Base-by-base conservation (phyloP, 2,888 invertebrate genomes). In the Ochropacha duplaris region DNA sequence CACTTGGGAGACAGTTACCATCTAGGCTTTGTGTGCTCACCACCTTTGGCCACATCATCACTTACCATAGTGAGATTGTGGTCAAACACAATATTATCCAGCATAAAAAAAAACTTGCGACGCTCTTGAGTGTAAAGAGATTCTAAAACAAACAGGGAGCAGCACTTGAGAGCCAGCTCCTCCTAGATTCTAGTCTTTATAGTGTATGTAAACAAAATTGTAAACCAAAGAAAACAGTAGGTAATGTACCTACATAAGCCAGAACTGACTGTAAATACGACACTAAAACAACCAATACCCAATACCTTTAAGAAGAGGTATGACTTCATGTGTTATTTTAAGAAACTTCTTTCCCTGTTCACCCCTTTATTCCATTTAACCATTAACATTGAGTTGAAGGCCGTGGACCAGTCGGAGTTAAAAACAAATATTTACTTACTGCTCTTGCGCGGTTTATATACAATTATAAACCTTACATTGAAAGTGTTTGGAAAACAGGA, bases 341-440 rank as follows among this genome's bases (percentile, higher is more conserved):
- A 22, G 51, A 52, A 12, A 31, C 0, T 50, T 26, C 50, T 50
- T 26, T 28, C 50, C 28, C 51, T 22, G 31, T 31, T 31, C 52
- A 52, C 28, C 52, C 52, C 34, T 52, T 52, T 44, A 44, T 44
- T 19, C 44, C 44, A 19, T 44, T 31, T 16, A 50, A 50, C 50
- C 50, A 39, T 39, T 16, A 50, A 28, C 50, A 12, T 31, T 31
- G 64, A 61, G 71, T 71, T 68, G 69, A 70, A 71, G 71, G 69
- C 54, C 66, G 58, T 36, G 57, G 54, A 57, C 61, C 58, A 66
- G 60, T 63, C 58, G 69, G 36, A 36, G 64, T 67, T 69, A 61
- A 39, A 64, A 68, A 71, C 69, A 72, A 76, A 75, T 71, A 73
- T 76, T 76, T 76, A 75, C 65, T 71, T 57, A 56, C 50, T 31